Conservation (phyloP, 2,888 invertebrate species). For the Anoncus sp. region DNA sequence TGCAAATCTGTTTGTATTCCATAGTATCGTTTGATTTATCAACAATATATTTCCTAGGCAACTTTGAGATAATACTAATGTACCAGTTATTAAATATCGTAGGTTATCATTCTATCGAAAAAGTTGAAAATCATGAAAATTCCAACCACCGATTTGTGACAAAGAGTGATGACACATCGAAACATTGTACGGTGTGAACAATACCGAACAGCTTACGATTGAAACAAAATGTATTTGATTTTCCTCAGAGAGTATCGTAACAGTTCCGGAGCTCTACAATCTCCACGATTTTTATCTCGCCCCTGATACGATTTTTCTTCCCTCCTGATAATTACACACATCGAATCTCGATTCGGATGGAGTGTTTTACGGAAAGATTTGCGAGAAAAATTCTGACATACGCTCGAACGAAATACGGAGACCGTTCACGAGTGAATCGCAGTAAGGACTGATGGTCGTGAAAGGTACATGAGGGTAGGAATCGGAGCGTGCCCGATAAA, state of each 20-base stretch:
- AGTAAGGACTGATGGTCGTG: slow-evolving; percentile 54
- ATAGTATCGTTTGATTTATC: too few species aligned
- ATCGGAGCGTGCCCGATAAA: slow-evolving; percentile 22
- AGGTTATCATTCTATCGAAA: too few species aligned
- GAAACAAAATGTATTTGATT: not conserved
- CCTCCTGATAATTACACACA: not conserved
- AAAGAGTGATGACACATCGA: not conserved
- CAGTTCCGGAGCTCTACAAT: not conserved
- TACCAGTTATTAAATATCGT: too few species aligned
- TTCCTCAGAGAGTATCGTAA: not conserved
- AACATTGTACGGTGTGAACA: not conserved
- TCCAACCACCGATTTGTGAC: too few species aligned
- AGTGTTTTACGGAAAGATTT: not conserved
- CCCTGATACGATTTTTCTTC: too few species aligned
- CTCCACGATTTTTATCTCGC: not conserved
- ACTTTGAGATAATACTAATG: too few species aligned
- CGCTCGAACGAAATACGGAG: slow-evolving; percentile 27
- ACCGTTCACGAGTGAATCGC: slow-evolving; percentile 54
- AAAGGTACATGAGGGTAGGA: slow-evolving; percentile 39
- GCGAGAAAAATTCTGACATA: slow-evolving; percentile 6
- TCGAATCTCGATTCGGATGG: not conserved
- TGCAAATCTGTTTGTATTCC: too few species aligned
- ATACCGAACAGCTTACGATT: not conserved
- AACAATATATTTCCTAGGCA: too few species aligned
- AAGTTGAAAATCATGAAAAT: too few species aligned